Evolutionary conservation across 1,140 invertebrate species (phyloP).

Genomic region (Caerostris darwini): DNA sequence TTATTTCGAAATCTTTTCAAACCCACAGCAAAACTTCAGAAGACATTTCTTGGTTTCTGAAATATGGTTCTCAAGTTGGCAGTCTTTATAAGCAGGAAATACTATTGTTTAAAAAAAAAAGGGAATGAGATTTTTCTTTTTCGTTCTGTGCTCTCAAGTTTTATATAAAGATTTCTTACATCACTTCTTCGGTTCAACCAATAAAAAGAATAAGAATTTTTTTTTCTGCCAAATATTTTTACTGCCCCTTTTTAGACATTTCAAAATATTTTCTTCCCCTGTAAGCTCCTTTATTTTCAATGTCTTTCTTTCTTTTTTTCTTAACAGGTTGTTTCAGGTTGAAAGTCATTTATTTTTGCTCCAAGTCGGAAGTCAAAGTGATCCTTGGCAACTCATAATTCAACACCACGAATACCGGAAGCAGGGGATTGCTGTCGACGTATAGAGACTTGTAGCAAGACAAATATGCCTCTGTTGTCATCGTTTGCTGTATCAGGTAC

Average conservation of each 20-base stretch:
- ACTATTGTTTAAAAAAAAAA: constrained; percentile 51
- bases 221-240: not conserved
- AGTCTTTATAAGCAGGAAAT: constrained; percentile 40
- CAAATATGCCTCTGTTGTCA: constrained; percentile 31
- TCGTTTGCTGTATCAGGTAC: not conserved
- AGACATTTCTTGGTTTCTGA: constrained; percentile 50
- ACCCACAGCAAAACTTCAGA: not conserved
- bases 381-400: constrained; percentile 45
- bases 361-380: constrained; percentile 9
- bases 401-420: constrained; percentile 47
- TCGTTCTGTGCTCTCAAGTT: not conserved
- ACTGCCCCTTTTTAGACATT: constrained; percentile 27
- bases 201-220: not conserved
- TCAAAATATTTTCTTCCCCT: constrained; percentile 23
- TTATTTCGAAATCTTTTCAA: constrained; percentile 16
- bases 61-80: constrained; percentile 53
- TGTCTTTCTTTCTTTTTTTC: constrained; percentile 3
- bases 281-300: not conserved
- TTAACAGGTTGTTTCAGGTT: constrained; percentile 58
- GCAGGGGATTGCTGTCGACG: constrained; percentile 36
- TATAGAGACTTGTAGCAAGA: constrained; percentile 9
- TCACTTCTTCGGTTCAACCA: not conserved
- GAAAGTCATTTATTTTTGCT: constrained; percentile 48
- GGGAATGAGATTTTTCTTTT: not conserved
- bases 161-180: constrained; percentile 36